phyloP scores from a whole-genome alignment of 2,888 invertebrate genomes.

The Laothoe populi region DNA sequence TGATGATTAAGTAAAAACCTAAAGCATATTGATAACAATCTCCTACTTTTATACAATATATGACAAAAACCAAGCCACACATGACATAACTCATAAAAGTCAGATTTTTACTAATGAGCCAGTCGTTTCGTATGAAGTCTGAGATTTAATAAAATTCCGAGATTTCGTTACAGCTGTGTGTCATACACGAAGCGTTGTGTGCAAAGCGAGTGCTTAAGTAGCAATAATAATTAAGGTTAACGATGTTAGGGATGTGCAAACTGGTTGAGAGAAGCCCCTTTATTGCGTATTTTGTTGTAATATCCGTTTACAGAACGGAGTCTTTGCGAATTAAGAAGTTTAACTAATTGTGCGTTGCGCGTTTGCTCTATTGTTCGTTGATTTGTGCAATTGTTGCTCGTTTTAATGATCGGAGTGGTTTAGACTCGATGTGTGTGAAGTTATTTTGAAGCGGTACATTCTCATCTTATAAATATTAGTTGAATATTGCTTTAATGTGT shows the following conservation, averaged over 20 bases:
- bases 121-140: slow-evolving; percentile 12
- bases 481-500: too few relatives aligned
- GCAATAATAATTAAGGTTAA: slow-evolving; percentile 78
- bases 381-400: slow-evolving; percentile 42
- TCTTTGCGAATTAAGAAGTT: slow-evolving; percentile 71
- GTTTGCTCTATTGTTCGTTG: slow-evolving; percentile 47
- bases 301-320: slow-evolving; percentile 67
- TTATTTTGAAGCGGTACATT: background rate
- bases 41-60: background rate
- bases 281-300: slow-evolving; percentile 74
- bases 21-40: background rate
- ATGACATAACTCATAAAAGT: slow-evolving; percentile 24
- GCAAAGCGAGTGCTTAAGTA: slow-evolving; percentile 60
- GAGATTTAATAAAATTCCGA: slow-evolving; percentile 21
- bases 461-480: background rate
- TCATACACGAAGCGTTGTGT: slow-evolving; percentile 43
- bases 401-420: background rate
- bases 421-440: background rate
- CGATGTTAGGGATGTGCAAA: slow-evolving; percentile 74
- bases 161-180: slow-evolving; percentile 43
- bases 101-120: slow-evolving; percentile 22
- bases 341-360: slow-evolving; percentile 59
- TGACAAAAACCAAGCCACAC: background rate
- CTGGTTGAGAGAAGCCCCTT: slow-evolving; percentile 69
- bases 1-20: too few relatives aligned